A percentile compares a stretch with the other conserved stretches of the same genome.
Evolutionary conservation across 1,140 invertebrate species (phyloP).

Genomic region (Drosophila repletoides): DNA sequence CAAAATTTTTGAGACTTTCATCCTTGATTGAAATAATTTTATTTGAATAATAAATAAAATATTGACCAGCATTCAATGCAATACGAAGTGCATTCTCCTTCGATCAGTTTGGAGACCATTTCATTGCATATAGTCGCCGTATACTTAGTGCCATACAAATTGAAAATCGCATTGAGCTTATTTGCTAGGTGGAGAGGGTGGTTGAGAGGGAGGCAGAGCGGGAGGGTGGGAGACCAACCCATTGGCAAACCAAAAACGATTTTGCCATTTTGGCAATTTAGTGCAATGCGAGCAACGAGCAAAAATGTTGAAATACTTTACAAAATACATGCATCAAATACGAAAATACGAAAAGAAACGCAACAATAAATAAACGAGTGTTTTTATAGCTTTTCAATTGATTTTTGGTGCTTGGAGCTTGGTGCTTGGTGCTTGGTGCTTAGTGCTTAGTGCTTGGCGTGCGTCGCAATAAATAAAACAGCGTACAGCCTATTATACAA

Average conservation of each 20-base stretch:
- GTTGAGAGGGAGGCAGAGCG: no score
- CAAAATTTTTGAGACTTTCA: no score
- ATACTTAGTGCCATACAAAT: slow-evolving; percentile 3
- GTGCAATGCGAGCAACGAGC: slow-evolving; percentile 58
- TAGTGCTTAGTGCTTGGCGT: slow-evolving; percentile 35
- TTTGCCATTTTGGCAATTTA: slow-evolving; percentile 71
- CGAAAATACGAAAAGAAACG: slow-evolving; percentile 49
- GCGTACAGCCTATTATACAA: slow-evolving; percentile 71
- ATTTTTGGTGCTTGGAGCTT: slow-evolving; percentile 54
- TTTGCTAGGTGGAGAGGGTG: neutral
- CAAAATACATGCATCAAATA: slow-evolving; percentile 51
- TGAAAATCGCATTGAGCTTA: slow-evolving; percentile 14
- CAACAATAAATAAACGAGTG: slow-evolving; percentile 76
- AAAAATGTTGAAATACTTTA: slow-evolving; percentile 76
- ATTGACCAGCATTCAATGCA: no score
- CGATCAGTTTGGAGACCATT: neutral
- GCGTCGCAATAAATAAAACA: slow-evolving; percentile 75
- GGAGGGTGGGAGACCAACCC: slow-evolving; percentile 46
- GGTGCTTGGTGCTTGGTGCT: neutral
- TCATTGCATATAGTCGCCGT: neutral
- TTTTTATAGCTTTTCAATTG: slow-evolving; percentile 79
- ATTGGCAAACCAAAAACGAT: slow-evolving; percentile 60
- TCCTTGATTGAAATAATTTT: no score
- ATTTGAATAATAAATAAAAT: no score
- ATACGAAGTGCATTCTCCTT: neutral